Evolutionary conservation across 2,113 vertebrate species (phyloP), one percentile per base, ranked within the genome.

Genomic region (Miniopterus natalensis): DNA sequence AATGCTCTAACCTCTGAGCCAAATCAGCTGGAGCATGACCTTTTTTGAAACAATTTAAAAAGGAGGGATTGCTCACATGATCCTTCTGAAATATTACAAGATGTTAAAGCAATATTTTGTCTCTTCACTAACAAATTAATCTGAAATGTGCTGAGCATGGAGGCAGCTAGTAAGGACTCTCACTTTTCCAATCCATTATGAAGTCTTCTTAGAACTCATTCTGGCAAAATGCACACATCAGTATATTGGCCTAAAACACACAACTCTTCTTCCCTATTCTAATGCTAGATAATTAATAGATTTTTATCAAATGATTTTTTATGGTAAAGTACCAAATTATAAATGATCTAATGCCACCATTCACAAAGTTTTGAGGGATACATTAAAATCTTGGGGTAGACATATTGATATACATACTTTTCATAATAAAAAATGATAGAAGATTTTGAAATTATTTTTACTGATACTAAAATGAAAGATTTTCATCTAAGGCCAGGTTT

Each of bases 241-340:
- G 2, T 79, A 36, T 29, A 61, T 57, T 88, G 88, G 12, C 36
- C 75, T 79, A 49, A 40, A 93, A 25, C 9, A 70, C 8, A 14
- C 36, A 74, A 70, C 8, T 65, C 11, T 61, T 70, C 59, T 61
- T 40, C 42, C 75, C 9, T 71, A 59, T 65, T 93, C 20, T 17
- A 27, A 12, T 74, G 23, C 14, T 80, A 94, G 13, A 12, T 70
- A 71, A 84, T 23, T 27, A 96, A 93, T 68, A 3, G 13, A 78
- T 65, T 89, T 90, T 77, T 83, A 78, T 49, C 7, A 90, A 75
- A 86, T 79, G 12, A 63, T 91, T 88, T 90, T 8, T n/a, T 36
- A 8, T 8, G 8, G 18, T 49, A 91, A 81, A 89, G 63, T 53
- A 53, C 25, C 14, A 93, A 86, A 84, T 74, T 84, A 84, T 8